These are phyloP conservation scores for Henricia sp. DNA, from an alignment of 53 echinoderm and acorn worm species.

Conservation along the genomic window DNA sequence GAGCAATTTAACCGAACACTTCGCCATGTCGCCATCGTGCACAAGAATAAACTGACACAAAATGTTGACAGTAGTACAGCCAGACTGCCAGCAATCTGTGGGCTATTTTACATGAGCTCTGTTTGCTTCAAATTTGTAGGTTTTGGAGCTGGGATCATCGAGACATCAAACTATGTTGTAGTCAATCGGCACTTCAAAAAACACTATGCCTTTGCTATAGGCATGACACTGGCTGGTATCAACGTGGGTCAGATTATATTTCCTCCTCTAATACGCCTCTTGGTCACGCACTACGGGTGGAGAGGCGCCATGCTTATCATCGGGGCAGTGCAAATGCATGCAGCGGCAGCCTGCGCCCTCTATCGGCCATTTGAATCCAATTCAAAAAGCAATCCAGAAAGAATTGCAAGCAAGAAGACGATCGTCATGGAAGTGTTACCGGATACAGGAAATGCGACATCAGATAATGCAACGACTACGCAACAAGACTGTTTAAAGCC, in stretches of 20 bases:
- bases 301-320: conserved; percentile 28
- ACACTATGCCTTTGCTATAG: conserved; percentile 30
- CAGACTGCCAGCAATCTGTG: too few relatives aligned
- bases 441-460: neutral
- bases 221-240: neutral
- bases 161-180: neutral
- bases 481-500: neutral
- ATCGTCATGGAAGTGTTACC: neutral
- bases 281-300: conserved; percentile 28
- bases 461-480: neutral
- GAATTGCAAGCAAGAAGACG: neutral
- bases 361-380: conserved; percentile 19
- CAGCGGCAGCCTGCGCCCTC: conserved; percentile 35
- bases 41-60: too few relatives aligned
- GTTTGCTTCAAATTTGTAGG: neutral
- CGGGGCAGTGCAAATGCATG: conserved; percentile 26
- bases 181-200: conserved; percentile 23
- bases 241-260: conserved; percentile 31
- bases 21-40: too few relatives aligned
- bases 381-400: neutral
- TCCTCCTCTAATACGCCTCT: neutral
- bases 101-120: neutral
- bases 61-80: too few relatives aligned
- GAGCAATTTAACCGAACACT: too few relatives aligned
- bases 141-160: conserved; percentile 1